Evolutionary conservation across 2,888 invertebrate species (phyloP), one percentile per base, ranked within the genome.

Genomic region (Fragum sueziense): DNA sequence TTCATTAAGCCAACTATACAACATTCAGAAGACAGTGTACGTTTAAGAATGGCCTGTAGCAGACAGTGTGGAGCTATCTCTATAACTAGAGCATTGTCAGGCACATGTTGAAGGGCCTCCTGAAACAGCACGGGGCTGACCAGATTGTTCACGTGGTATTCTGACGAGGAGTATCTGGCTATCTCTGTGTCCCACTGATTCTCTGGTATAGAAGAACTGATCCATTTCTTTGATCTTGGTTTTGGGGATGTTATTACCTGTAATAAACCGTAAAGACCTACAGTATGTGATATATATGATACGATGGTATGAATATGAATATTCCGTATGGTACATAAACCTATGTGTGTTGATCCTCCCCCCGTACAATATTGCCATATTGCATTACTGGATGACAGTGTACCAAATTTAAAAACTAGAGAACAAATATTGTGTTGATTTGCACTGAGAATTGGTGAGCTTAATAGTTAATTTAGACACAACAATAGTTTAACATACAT

Each of bases 131-230:
- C 98, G 17, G 98, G 98, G 71, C 97, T 98, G 76, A 98, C 94
- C 87, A 99, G 94, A 94, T 99, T 99, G 95, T 99, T 98, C 34
- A 98, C 98, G 93, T 98, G 98, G 94, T 99, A 99, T 51, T 96
- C 97, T 0, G 97, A 96, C 65, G 97, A 97, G 82, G 97, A 98
- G 88, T 95, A 94, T 91, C 95, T 95, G 0, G 98, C 97, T 54
- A 97, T 92, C 0, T 96, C 95, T 0, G 95, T 95, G 84, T 95
- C 95, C 98, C 98, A 98, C 67, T 96, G 95, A 2, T 95, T 94
- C 93, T 97, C 96, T 0, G 98, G 97, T 89, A 99, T 96, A 69
- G 98, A 98, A 31, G 98, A 97, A 80, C 98, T 97, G 76, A 99
- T 95, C 99, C 99, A 99, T 88, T 96, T 95, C 0, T 95, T 85